Percentiles rank a stretch among this genome's conserved stretches.
These are phyloP conservation scores for Ceratothoa steindachneri DNA, from an alignment of 2,888 invertebrate species.

Conservation along the genomic window DNA sequence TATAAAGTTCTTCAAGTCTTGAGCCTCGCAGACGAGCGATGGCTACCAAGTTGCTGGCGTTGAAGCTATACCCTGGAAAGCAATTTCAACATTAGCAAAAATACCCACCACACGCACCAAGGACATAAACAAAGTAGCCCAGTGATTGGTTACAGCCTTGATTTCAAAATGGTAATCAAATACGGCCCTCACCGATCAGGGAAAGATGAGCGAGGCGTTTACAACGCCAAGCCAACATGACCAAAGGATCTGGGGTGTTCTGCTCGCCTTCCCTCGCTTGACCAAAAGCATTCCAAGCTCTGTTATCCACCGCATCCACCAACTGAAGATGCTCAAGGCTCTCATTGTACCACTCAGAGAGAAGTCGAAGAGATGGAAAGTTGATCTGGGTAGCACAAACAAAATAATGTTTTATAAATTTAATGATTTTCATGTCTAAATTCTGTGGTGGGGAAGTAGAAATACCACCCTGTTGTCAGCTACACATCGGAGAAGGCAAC, in stretches of 20 bases:
- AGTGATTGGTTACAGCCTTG: no score
- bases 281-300: constrained; percentile 36
- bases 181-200: constrained; percentile 58
- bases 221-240: constrained; percentile 66
- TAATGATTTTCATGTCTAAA: not conserved
- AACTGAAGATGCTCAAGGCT: constrained; percentile 61
- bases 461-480: no score
- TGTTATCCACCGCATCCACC: constrained; percentile 58
- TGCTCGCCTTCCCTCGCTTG: constrained; percentile 31
- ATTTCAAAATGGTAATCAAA: no score
- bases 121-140: no score
- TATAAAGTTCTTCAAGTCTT: constrained; percentile 58
- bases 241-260: constrained; percentile 59
- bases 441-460: no score
- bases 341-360: constrained; percentile 58
- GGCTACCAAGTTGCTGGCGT: constrained; percentile 62
- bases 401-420: not conserved
- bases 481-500: no score
- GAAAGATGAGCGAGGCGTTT: constrained; percentile 60
- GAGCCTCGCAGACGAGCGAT: constrained; percentile 62
- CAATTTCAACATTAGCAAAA: not conserved
- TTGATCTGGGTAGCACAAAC: constrained; percentile 58
- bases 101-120: not conserved
- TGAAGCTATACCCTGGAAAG: constrained; percentile 63
- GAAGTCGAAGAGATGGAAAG: constrained; percentile 58